Percentiles rank a stretch among this genome's conserved stretches.
Evolutionary conservation across 1,140 invertebrate genomes (phyloP).

Genomic region (Drosophila pseudoananassae): DNA sequence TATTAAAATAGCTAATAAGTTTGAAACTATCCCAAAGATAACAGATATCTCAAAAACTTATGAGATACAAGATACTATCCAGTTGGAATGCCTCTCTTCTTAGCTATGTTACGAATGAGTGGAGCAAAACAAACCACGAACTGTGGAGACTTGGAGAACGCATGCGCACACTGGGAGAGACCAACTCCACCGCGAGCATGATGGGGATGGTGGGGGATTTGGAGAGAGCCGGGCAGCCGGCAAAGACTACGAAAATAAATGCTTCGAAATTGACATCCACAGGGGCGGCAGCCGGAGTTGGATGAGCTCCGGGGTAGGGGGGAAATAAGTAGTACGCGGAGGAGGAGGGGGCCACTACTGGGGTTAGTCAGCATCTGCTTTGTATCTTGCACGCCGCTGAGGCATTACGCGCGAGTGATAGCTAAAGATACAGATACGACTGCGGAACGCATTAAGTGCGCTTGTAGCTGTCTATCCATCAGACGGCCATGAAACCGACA

Average conservation of each 20-base stretch:
- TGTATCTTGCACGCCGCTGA: slow-evolving; percentile 58
- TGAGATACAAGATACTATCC: neutral
- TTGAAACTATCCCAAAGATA: no score
- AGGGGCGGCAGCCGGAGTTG: slow-evolving; percentile 31
- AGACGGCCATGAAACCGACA: slow-evolving; percentile 49
- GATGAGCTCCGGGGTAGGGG: slow-evolving; percentile 3
- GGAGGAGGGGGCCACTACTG: neutral
- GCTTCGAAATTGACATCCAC: slow-evolving; percentile 40
- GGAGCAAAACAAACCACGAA: slow-evolving; percentile 69
- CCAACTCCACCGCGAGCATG: neutral
- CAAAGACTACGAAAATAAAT: slow-evolving; percentile 62
- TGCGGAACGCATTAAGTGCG: slow-evolving; percentile 66
- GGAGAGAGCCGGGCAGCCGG: slow-evolving; percentile 32
- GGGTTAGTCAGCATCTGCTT: slow-evolving; percentile 64
- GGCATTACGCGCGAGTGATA: slow-evolving; percentile 33
- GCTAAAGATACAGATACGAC: slow-evolving; percentile 53
- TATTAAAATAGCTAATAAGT: neutral
- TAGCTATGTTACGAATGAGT: slow-evolving; percentile 61
- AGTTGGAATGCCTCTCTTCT: neutral
- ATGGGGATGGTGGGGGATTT: neutral
- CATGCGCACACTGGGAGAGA: slow-evolving; percentile 46
- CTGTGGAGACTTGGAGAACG: slow-evolving; percentile 69
- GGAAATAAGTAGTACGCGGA: neutral
- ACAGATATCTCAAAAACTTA: neutral
- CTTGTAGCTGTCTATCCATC: slow-evolving; percentile 62